Evolutionary conservation across 2,888 invertebrate species (phyloP).

Genomic region (Phytoseiulus persimilis): DNA sequence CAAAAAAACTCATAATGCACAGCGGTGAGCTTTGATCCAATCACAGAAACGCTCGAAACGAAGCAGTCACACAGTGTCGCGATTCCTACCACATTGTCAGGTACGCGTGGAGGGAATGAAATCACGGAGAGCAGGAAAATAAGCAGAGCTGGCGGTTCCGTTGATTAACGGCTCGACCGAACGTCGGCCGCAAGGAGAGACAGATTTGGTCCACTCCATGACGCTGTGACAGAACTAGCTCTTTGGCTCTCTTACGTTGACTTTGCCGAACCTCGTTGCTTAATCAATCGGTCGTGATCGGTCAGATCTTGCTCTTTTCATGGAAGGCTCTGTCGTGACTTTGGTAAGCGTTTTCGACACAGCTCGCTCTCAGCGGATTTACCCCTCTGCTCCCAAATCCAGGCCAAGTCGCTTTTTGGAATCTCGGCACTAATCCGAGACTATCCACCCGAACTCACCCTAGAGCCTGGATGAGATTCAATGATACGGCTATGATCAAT

Average conservation of each 20-base stretch:
- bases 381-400: not conserved
- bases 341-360: not conserved
- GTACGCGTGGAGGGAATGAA: too few relatives aligned
- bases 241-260: not conserved
- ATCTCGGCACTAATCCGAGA: not conserved
- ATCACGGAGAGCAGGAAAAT: too few relatives aligned
- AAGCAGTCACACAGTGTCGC: too few relatives aligned
- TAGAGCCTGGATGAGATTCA: too few relatives aligned
- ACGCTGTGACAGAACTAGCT: not conserved
- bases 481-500: too few relatives aligned
- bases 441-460: too few relatives aligned
- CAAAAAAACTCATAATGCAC: not conserved
- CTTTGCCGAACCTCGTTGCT: not conserved
- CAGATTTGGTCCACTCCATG: too few relatives aligned
- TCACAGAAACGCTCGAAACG: not conserved
- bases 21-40: not conserved
- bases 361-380: not conserved
- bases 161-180: too few relatives aligned
- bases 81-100: too few relatives aligned
- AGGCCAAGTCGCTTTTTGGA: not conserved
- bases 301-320: not conserved
- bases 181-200: too few relatives aligned
- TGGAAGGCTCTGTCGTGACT: not conserved
- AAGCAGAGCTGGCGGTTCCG: too few relatives aligned
- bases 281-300: not conserved